A percentile compares a stretch with the other conserved stretches of the same genome.
phyloP scores from a whole-genome alignment of 2,888 invertebrate genomes.

The Troglohyphantes excavatus region DNA sequence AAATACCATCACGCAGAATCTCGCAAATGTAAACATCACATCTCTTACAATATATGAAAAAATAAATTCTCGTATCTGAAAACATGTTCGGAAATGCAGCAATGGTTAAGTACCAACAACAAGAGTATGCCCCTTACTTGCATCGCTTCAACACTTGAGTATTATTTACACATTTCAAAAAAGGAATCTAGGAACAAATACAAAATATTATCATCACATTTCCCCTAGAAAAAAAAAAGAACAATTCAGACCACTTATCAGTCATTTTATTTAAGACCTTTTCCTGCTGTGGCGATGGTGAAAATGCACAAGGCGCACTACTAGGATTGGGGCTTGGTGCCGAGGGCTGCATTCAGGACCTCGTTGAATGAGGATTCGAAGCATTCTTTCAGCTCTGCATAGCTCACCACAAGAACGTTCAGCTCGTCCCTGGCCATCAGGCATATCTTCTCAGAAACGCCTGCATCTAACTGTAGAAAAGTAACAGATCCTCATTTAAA shows the following conservation, averaged over 20 bases:
- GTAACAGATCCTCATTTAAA: too few relatives aligned
- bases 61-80: constrained; percentile 72
- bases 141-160: constrained; percentile 24
- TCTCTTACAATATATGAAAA: constrained; percentile 72
- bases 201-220: constrained; percentile 59
- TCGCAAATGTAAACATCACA: constrained; percentile 44
- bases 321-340: constrained; percentile 48
- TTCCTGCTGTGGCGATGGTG: background rate
- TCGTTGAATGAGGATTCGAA: constrained; percentile 96
- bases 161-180: constrained; percentile 16
- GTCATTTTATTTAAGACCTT: background rate
- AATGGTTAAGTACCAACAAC: constrained; percentile 50
- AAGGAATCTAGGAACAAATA: constrained; percentile 72
- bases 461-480: constrained; percentile 83
- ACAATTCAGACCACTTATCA: background rate
- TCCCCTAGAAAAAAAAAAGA: constrained; percentile 34
- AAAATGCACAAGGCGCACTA: background rate
- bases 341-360: constrained; percentile 82
- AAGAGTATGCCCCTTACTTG: background rate
- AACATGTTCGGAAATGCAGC: constrained; percentile 57
- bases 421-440: constrained; percentile 98
- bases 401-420: constrained; percentile 96
- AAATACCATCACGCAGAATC: constrained; percentile 24
- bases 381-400: constrained; percentile 96
- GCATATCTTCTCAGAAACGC: constrained; percentile 87